phyloP scores from a whole-genome alignment of 2,888 invertebrate species.

The Drosophila nr. perissopoda region DNA sequence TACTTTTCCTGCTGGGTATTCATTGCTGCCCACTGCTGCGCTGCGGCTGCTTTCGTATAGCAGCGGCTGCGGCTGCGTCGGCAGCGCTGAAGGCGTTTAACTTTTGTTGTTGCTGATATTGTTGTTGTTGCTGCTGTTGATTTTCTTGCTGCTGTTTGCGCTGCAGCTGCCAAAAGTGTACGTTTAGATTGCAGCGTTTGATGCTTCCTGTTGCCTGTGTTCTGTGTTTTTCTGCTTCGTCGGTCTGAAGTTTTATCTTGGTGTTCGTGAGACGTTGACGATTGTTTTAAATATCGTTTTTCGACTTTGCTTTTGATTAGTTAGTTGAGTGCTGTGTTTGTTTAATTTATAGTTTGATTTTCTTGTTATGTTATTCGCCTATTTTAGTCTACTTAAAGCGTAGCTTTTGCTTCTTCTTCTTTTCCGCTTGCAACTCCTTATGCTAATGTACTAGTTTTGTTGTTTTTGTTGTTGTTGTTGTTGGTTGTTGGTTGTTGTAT shows the following conservation, averaged over 20 bases:
- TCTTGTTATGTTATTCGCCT: conserved; percentile 11
- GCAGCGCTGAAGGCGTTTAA: conserved; percentile 7
- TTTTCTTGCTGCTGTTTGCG: neutral
- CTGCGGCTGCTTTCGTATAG: conserved; percentile 24
- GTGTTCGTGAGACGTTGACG: conserved; percentile 2
- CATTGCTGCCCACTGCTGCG: conserved; percentile 41
- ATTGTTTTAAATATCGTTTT: conserved; percentile 8
- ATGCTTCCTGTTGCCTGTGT: conserved; percentile 18
- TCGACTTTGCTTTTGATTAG: conserved; percentile 1
- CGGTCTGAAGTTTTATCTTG: neutral
- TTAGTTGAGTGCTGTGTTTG: neutral
- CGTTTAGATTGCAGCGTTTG: neutral
- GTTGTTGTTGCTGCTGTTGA: neutral
- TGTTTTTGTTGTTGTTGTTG: conserved; percentile 25
- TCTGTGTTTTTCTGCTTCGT: neutral
- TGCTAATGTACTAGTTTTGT: conserved; percentile 49
- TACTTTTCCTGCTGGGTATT: conserved; percentile 36
- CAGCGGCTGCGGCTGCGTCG: conserved; percentile 30
- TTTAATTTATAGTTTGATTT: conserved; percentile 5
- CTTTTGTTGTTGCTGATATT: neutral
- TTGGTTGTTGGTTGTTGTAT: conserved; percentile 51
- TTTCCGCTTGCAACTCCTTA: conserved; percentile 21
- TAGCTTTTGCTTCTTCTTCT: conserved; percentile 6
- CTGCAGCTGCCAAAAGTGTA: conserved; percentile 4
- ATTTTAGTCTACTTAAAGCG: conserved; percentile 15